phyloP scores from a whole-genome alignment of 2,888 invertebrate genomes.

The Caenorhabditis panamensis region DNA sequence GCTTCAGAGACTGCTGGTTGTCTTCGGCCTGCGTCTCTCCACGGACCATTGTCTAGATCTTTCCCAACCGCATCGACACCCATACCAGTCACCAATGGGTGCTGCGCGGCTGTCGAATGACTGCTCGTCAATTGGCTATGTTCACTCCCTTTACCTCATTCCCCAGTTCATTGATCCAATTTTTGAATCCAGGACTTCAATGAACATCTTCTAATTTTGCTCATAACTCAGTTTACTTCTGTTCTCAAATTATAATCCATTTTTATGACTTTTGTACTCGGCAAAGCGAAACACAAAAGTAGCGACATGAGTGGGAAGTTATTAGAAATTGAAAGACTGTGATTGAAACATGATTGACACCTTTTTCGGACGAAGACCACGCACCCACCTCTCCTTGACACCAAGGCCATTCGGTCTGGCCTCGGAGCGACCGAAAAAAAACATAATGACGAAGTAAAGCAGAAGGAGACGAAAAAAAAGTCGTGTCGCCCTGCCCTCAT shows the following conservation, averaged over 20 bases:
- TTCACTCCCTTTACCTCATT: constrained; percentile 23
- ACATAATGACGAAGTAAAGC: constrained; percentile 22
- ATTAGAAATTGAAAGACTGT: constrained; percentile 33
- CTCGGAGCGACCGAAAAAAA: constrained; percentile 35
- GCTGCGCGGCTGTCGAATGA: constrained; percentile 33
- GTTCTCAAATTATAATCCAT: background rate
- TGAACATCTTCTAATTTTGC: background rate
- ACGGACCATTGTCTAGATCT: constrained; percentile 30
- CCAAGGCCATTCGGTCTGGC: constrained; percentile 48
- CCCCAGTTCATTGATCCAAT: constrained; percentile 15
- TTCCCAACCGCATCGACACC: constrained; percentile 40
- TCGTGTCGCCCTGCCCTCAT: constrained; percentile 10
- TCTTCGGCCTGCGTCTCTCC: constrained; percentile 47
- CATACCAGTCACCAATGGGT: constrained; percentile 49
- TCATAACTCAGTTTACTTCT: no score
- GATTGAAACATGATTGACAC: constrained; percentile 50
- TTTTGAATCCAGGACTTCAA: constrained; percentile 19
- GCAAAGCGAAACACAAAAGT: background rate
- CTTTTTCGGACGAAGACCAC: constrained; percentile 33
- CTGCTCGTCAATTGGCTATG: constrained; percentile 42
- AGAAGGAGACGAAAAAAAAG: constrained; percentile 24
- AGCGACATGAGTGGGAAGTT: constrained; percentile 21
- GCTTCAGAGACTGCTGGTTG: constrained; percentile 43
- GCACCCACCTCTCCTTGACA: constrained; percentile 47
- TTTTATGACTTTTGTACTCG: constrained; percentile 1